Base-by-base conservation (phyloP, 2,888 invertebrate genomes). In the Aphrophora alni region DNA sequence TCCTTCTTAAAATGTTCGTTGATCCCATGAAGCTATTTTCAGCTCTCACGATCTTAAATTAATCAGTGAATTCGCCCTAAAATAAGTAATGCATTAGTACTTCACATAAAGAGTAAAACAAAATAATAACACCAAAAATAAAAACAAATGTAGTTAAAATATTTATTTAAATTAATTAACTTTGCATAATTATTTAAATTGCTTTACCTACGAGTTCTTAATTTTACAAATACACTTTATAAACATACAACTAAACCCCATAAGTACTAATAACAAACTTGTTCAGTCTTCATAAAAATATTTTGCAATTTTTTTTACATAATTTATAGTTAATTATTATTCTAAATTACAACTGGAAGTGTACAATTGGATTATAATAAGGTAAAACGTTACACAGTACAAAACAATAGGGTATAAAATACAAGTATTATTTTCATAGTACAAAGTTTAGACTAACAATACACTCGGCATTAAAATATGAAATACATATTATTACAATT, bases 261-360 rank as follows among this genome's bases (percentile, higher is more conserved):
- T 59, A 59, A 21, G 5, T 21, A 59, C 59, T 59, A 59, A 59
- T 21, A 59, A 59, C 59, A 59, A 59, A 59, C 59, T 10, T 44
- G 2, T 59, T 59, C 59, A 59, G 59, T 59, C 59, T 59, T 59
- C 59, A 59, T 59, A 59, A 59, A 59, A 59, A 59, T 59, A 59
- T 59, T 59, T 59, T 14, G 44, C 44, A 44, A 14, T 59, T 59
- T 59, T 44, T 44, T 59, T 59, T 59, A 59, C 59, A 59, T 59
- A 59, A 59, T 59, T 59, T 59, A 59, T 59, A n/a, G n/a, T 59
- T 59, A 59, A 59, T 12, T 21, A 44, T 59, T 59, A 59, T 8
- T 21, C 59, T 59, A 59, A 21, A 21, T 21, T 59, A 59, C n/a
- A 59, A 59, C n/a, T 59, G 59, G 59, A 59, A 59, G 59, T 59